Evolutionary conservation across 2,113 vertebrate genomes (phyloP).

Genomic region (Lagenorhynchus albirostris): DNA sequence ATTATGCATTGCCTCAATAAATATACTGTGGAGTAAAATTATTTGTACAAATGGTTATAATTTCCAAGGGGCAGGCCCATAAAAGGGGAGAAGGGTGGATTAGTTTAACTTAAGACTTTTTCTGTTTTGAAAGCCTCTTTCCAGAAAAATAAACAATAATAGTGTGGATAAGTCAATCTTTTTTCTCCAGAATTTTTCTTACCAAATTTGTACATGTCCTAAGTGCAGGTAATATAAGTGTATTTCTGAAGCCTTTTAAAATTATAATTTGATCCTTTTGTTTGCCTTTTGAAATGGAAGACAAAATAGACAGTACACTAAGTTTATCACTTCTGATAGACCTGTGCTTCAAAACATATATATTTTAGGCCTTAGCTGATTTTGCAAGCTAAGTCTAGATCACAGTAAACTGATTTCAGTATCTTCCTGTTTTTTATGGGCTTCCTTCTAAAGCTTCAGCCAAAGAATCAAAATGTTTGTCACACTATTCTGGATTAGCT

Average conservation of each 20-base stretch:
- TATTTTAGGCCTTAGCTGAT: not conserved
- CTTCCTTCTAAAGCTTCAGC: conserved; percentile 47
- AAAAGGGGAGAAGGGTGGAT: not conserved
- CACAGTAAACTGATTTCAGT: conserved; percentile 4
- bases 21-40: not conserved
- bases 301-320: not conserved
- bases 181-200: conserved; percentile 6
- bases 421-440: conserved; percentile 11
- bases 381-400: not conserved
- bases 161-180: not conserved
- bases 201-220: not conserved
- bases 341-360: not conserved
- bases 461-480: conserved; percentile 41
- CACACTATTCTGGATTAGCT: conserved; percentile 48
- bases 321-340: not conserved
- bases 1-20: not conserved
- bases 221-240: not conserved
- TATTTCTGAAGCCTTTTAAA: not conserved
- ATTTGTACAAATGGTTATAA: not conserved
- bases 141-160: conserved; percentile 5
- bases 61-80: not conserved
- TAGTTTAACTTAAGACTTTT: not conserved
- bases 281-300: conserved; percentile 31
- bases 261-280: not conserved
- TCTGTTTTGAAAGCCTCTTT: conserved; percentile 41